phyloP scores from a whole-genome alignment of 2,888 invertebrate genomes.

The Pyrrhia umbra region DNA sequence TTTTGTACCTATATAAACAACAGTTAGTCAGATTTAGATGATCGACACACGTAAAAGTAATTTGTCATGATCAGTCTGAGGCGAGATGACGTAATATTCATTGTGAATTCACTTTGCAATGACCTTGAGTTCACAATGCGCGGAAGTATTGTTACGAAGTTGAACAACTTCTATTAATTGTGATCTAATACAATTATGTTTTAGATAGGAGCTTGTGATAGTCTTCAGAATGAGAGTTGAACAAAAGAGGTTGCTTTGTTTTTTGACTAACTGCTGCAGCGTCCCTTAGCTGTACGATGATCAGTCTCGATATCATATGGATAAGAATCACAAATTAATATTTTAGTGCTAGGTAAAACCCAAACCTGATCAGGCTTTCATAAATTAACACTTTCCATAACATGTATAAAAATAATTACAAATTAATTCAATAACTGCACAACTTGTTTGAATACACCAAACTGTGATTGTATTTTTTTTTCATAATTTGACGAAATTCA shows the following conservation, averaged over 20 bases:
- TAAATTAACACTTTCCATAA: neutral
- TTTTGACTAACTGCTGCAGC: too few species aligned
- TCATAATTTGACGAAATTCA: neutral
- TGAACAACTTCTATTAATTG: constrained; percentile 34
- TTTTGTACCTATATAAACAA: constrained; percentile 44
- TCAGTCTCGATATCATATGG: neutral
- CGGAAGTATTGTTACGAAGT: constrained; percentile 50
- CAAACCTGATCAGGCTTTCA: neutral
- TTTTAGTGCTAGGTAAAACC: neutral
- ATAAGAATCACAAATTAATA: neutral
- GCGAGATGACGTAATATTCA: constrained; percentile 47
- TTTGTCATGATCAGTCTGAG: constrained; percentile 50
- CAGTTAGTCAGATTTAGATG: constrained; percentile 51
- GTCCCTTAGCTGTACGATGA: too few species aligned
- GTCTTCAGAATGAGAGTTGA: neutral
- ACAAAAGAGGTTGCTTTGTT: neutral
- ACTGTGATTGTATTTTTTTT: neutral
- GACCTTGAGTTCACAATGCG: constrained; percentile 55
- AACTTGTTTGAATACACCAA: neutral
- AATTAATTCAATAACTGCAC: neutral
- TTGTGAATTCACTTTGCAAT: constrained; percentile 44
- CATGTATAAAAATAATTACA: neutral
- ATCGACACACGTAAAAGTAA: constrained; percentile 50
- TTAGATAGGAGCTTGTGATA: neutral
- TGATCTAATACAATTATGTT: constrained; percentile 9